A percentile compares a stretch with the other conserved stretches of the same genome.
Evolutionary conservation across 2,113 vertebrate species (phyloP).

Genomic region (Thryonomys swinderianus): DNA sequence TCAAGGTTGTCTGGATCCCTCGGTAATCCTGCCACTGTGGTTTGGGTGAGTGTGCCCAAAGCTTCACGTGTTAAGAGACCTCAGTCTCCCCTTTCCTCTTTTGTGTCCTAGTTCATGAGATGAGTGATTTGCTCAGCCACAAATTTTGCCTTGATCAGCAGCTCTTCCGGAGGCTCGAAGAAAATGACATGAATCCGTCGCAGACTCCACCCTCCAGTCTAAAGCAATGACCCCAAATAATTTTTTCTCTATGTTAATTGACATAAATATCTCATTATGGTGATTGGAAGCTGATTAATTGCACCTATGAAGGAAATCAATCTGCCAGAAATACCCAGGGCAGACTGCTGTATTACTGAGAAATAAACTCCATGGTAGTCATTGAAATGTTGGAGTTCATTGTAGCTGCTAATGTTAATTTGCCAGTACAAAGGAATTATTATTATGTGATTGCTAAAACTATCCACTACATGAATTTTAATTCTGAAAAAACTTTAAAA

Average conservation of each 20-base stretch:
- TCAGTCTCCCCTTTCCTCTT: background rate
- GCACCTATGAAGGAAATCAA: background rate
- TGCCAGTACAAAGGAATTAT: background rate
- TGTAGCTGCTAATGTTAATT: background rate
- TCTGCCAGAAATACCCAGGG: background rate
- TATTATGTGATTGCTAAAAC: background rate
- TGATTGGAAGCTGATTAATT: background rate
- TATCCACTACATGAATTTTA: background rate
- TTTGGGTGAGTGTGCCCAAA: background rate
- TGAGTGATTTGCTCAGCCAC: background rate
- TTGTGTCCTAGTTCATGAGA: background rate
- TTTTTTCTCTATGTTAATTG: background rate
- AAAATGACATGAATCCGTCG: background rate
- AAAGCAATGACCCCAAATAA: background rate
- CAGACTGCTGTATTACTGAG: background rate
- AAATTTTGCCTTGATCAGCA: background rate
- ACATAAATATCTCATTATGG: background rate
- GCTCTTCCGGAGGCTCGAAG: background rate
- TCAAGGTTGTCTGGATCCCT: background rate
- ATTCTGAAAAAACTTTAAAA: background rate
- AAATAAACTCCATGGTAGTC: background rate
- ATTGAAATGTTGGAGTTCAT: background rate
- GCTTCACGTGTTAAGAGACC: background rate
- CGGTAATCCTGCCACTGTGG: background rate
- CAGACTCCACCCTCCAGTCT: background rate